Percentiles rank a stretch among this genome's conserved stretches.
These are phyloP conservation scores for Amiota communis DNA, from an alignment of 2,888 invertebrate species.

Conservation along the genomic window DNA sequence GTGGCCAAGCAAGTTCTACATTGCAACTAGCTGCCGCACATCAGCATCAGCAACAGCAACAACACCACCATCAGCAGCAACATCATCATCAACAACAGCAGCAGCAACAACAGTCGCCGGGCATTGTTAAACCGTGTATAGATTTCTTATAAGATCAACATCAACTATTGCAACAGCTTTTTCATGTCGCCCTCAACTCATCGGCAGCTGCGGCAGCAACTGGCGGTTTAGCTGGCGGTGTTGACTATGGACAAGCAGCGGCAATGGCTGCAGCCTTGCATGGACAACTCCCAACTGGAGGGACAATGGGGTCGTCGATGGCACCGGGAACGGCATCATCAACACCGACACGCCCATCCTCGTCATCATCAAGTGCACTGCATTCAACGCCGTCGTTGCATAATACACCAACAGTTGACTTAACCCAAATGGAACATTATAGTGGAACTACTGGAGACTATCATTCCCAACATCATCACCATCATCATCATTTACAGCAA, in stretches of 20 bases:
- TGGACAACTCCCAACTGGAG: slow-evolving; percentile 10
- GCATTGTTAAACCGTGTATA: slow-evolving; percentile 73
- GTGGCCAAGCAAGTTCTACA: slow-evolving; percentile 57
- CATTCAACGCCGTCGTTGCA: slow-evolving; percentile 32
- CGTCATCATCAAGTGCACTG: slow-evolving; percentile 22
- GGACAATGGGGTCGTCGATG: slow-evolving; percentile 18
- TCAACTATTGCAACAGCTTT: slow-evolving; percentile 72
- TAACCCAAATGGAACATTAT: slow-evolving; percentile 65
- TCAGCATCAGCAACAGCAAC: slow-evolving; percentile 63
- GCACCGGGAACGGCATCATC: slow-evolving; percentile 19
- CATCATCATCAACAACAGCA: slow-evolving; percentile 54
- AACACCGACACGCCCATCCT: slow-evolving; percentile 34
- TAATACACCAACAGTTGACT: slow-evolving; percentile 64
- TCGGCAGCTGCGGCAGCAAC: slow-evolving; percentile 60
- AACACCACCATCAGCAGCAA: slow-evolving; percentile 54
- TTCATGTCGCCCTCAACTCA: slow-evolving; percentile 69
- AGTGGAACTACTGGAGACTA: slow-evolving; percentile 36
- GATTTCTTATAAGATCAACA: slow-evolving; percentile 74
- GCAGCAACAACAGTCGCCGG: slow-evolving; percentile 71
- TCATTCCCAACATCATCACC: slow-evolving; percentile 41
- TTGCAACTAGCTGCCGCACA: slow-evolving; percentile 65
- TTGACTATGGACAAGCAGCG: slow-evolving; percentile 3
- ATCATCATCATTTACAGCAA: slow-evolving; percentile 38
- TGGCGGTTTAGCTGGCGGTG: slow-evolving; percentile 41
- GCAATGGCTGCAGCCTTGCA: slow-evolving; percentile 21